These are phyloP conservation scores for Idris sp. DNA, from an alignment of 1,140 invertebrate species.

Conservation along the genomic window DNA sequence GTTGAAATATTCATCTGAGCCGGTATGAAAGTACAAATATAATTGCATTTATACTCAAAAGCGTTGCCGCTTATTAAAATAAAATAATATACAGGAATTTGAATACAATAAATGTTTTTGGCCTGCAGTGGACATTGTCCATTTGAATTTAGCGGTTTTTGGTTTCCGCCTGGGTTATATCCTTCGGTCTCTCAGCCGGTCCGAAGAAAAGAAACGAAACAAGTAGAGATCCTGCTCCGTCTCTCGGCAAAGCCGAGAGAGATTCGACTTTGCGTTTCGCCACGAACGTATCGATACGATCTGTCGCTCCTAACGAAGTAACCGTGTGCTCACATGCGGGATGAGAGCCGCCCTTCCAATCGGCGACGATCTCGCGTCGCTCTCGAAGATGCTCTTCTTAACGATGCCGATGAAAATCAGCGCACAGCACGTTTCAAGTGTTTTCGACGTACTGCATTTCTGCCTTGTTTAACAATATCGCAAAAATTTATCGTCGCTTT, in stretches of 20 bases:
- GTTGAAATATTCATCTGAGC: too few species aligned
- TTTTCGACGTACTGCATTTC: constrained; percentile 65
- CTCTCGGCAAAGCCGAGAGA: constrained; percentile 54
- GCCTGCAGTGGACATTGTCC: constrained; percentile 37
- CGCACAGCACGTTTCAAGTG: constrained; percentile 65
- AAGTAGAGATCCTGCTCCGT: constrained; percentile 57
- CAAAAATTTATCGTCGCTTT: constrained; percentile 63
- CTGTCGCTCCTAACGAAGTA: constrained; percentile 70
- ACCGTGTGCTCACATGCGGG: constrained; percentile 68
- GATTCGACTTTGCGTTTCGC: constrained; percentile 67
- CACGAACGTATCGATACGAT: constrained; percentile 69
- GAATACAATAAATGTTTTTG: constrained; percentile 56
- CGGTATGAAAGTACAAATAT: too few species aligned
- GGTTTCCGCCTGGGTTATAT: constrained; percentile 47
- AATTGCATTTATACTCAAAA: too few species aligned
- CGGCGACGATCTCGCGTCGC: constrained; percentile 68
- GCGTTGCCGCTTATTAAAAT: constrained; percentile 39
- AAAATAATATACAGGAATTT: constrained; percentile 33
- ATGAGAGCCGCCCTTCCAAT: constrained; percentile 68
- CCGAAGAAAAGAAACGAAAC: constrained; percentile 48
- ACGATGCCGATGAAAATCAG: constrained; percentile 66
- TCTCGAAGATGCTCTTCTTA: constrained; percentile 66
- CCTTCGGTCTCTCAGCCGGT: constrained; percentile 7
- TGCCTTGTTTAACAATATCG: constrained; percentile 66
- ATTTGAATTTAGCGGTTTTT: constrained; percentile 52